Percentiles rank a stretch among this genome's conserved stretches.
Evolutionary conservation across 2,888 invertebrate genomes (phyloP).

Genomic region (Ectemnius cavifrons): DNA sequence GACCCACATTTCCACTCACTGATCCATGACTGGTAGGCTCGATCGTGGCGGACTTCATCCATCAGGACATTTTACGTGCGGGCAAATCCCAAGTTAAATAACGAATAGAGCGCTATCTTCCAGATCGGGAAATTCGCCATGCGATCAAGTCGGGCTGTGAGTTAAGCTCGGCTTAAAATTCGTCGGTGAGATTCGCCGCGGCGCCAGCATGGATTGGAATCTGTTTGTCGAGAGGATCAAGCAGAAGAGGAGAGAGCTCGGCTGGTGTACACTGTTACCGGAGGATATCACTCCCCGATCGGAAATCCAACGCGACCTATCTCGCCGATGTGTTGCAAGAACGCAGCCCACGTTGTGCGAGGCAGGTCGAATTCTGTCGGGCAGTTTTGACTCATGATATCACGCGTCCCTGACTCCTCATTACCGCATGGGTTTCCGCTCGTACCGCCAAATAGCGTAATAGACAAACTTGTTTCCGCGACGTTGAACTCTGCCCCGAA

Average conservation of each 20-base stretch:
- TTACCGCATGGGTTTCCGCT: too few relatives aligned
- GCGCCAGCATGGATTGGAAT: constrained; percentile 37
- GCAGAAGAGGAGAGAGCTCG: constrained; percentile 7
- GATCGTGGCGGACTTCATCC: neutral
- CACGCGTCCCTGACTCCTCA: neutral
- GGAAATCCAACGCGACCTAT: too few relatives aligned
- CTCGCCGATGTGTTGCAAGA: constrained; percentile 45
- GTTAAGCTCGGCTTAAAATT: constrained; percentile 50
- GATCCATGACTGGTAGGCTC: too few relatives aligned
- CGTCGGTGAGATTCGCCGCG: constrained; percentile 14
- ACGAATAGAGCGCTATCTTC: constrained; percentile 26
- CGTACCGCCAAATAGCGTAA: too few relatives aligned
- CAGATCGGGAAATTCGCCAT: constrained; percentile 21
- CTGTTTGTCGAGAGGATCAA: constrained; percentile 58
- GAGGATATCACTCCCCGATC: neutral
- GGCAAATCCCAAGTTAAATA: constrained; percentile 37
- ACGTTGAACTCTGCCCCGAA: too few relatives aligned
- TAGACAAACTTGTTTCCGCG: too few relatives aligned
- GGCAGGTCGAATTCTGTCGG: constrained; percentile 25
- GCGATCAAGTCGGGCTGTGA: constrained; percentile 21
- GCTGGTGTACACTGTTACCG: constrained; percentile 8
- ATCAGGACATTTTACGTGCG: constrained; percentile 12
- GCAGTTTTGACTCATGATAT: constrained; percentile 49
- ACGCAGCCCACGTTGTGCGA: constrained; percentile 33
- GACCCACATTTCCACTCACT: too few relatives aligned